Base-by-base conservation (phyloP, 2,888 invertebrate genomes). In the Bursaphelenchus okinawaensis region DNA sequence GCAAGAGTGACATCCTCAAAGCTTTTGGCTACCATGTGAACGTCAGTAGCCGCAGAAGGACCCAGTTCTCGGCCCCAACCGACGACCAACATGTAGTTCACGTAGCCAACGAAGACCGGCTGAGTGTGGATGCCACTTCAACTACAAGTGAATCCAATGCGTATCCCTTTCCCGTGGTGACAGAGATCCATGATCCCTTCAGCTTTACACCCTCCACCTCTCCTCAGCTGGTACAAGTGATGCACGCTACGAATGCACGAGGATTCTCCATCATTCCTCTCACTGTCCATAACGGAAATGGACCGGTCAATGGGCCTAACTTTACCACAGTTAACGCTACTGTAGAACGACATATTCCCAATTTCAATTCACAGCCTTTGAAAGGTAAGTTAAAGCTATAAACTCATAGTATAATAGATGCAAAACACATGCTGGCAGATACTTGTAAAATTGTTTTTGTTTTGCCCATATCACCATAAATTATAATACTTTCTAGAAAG, bases 1-100 rank as follows among this genome's bases (percentile, higher is more conserved):
- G 93, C 89, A 68, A 73, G 40, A 63, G 91, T 88, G 93, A 94
- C 85, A 93, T 94, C 77, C 87, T 94, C 69, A 90, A 92, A 73
- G 84, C 85, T n/a, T 85, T 84, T 75, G 86, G 86, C 1, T 81
- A 76, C 56, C 69, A 70, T 23, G 67, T 76, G 40, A 63, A 59
- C 26, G 60, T 66, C 16, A 69, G 64, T 50, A 57, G 74, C 7
- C 63, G 74, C 12, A 56, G 74, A 56, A 54, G 68, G 27, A 60
- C 74, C 9, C 74, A 73, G 24, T 69, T 74, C 31, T 64, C 65
- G 24, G 67, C 73, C 9, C 65, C 55, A 9, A 68, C 22, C 20
- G 72, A 72, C 16, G 71, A 67, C 16, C 68, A 70, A 12, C 68
- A 71, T 40, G 62, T 62, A 19, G 54, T 55, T 9, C 71, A 59